Evolutionary conservation across 1,140 invertebrate species (phyloP).

Genomic region (Drosophila jambulina): DNA sequence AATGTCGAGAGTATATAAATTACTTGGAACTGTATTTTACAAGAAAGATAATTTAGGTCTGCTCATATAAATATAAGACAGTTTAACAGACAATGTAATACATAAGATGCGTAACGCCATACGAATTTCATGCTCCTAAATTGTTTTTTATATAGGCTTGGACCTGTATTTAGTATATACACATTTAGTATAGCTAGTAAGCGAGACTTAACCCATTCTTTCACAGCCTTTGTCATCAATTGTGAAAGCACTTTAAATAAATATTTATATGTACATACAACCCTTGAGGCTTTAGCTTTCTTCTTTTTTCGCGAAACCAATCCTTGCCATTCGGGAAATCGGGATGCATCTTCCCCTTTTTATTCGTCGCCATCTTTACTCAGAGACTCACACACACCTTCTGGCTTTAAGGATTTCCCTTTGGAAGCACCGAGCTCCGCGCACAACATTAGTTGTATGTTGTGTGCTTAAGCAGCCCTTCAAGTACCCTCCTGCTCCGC

Average conservation of each 20-base stretch:
- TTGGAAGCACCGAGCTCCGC: slow-evolving; percentile 15
- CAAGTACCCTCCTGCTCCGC: slow-evolving; percentile 36
- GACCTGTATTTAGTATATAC: neutral
- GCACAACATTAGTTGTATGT: slow-evolving; percentile 51
- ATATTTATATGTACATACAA: neutral
- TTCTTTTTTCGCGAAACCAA: slow-evolving; percentile 1
- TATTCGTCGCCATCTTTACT: slow-evolving; percentile 4
- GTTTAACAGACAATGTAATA: neutral
- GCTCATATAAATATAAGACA: neutral
- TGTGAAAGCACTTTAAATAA: slow-evolving; percentile 10
- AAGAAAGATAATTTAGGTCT: neutral
- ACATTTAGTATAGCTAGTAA: neutral
- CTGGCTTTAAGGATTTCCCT: slow-evolving; percentile 24
- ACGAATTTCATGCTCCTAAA: neutral
- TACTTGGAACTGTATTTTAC: neutral
- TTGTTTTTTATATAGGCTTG: neutral
- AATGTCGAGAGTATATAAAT: no score
- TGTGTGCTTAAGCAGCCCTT: slow-evolving; percentile 40
- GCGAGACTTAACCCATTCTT: neutral
- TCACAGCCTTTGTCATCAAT: neutral
- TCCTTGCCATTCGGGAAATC: neutral
- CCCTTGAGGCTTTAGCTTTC: neutral
- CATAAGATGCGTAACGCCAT: neutral
- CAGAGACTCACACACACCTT: neutral
- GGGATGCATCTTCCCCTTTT: neutral